Base-by-base conservation (phyloP, 2,113 vertebrate genomes). In the Struthio camelus region DNA sequence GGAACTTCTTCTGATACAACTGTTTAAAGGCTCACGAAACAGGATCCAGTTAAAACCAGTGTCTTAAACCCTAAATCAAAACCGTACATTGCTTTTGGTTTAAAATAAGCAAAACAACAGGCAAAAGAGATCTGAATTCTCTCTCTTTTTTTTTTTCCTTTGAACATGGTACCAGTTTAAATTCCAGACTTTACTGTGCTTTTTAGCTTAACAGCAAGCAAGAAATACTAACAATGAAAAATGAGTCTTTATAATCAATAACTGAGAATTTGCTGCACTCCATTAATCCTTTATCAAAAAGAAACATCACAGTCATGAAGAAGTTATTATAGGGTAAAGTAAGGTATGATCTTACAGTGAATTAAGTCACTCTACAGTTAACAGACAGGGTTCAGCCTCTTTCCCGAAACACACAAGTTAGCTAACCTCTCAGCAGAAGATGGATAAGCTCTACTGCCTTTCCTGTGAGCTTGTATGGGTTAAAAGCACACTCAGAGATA, bases 221-320 rank as follows among this genome's bases (percentile, higher is more conserved):
- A 65, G 36, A 93, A 61, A 73, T 73, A 83, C 9, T 77, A 76
- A 77, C 58, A 73, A 85, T 66, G 87, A 95, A 95, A 97, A 94
- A 93, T 56, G 70, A 85, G 58, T 36, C 44, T 40, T 85, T 62
- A 58, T 80, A 87, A 96, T 88, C 82, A 62, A 62, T 91, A 93
- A 23, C 65, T 71, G 76, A 83, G 76, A 80, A 87, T 62, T 91
- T 93, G 50, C 79, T 83, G 71, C 58, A 56, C 62, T 77, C 78
- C 71, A 75, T 92, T 91, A 91, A 94, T 90, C 85, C 17, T 20
- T 9, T 75, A 86, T 56, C 76, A 59, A 87, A 78, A 79, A 77
- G 54, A 80, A 90, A 50, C 58, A 50, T 75, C 75, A 32, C 40
- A 89, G 62, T 22, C 36, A 53, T 19, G 20, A 80, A 79, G 81